These are phyloP conservation scores for Unio delphinus DNA, from an alignment of 2,888 invertebrate species.

Conservation along the genomic window DNA sequence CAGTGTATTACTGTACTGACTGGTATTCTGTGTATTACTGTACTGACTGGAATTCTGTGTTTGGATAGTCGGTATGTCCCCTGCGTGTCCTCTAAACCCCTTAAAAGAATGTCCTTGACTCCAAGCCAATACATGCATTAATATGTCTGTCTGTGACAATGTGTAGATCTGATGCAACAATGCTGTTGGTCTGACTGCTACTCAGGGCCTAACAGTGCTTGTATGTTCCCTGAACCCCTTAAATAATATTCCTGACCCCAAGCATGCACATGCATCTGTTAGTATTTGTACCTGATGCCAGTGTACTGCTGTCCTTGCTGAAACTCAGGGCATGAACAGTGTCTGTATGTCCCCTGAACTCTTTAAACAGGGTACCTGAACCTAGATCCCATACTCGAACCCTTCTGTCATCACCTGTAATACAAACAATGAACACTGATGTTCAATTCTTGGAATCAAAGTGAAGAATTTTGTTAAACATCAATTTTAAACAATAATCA, in stretches of 20 bases:
- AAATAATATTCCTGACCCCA: neutral
- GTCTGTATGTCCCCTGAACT: conserved; percentile 79
- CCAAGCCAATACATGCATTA: too few relatives aligned
- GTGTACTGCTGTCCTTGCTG: conserved; percentile 75
- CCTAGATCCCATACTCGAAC: conserved; percentile 83
- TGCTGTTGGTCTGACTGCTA: neutral
- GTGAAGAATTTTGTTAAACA: too few relatives aligned
- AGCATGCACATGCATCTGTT: neutral
- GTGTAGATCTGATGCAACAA: neutral
- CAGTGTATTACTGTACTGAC: neutral
- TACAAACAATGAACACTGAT: conserved; percentile 5
- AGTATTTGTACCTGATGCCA: conserved; percentile 77
- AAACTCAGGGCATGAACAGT: conserved; percentile 79
- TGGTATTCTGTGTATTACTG: too few relatives aligned
- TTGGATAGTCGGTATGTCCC: too few relatives aligned
- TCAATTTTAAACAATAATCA: too few relatives aligned
- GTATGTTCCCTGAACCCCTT: neutral
- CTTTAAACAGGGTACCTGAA: conserved; percentile 78
- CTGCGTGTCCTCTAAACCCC: too few relatives aligned
- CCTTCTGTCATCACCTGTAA: conserved; percentile 79
- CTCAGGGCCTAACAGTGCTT: neutral
- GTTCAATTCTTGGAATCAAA: too few relatives aligned
- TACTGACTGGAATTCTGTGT: too few relatives aligned
- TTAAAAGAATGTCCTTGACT: too few relatives aligned
- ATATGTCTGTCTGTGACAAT: too few relatives aligned